Percentiles rank a stretch among this genome's conserved stretches.
Evolutionary conservation across 2,888 invertebrate species (phyloP).

Genomic region (Oeneis ivallda): DNA sequence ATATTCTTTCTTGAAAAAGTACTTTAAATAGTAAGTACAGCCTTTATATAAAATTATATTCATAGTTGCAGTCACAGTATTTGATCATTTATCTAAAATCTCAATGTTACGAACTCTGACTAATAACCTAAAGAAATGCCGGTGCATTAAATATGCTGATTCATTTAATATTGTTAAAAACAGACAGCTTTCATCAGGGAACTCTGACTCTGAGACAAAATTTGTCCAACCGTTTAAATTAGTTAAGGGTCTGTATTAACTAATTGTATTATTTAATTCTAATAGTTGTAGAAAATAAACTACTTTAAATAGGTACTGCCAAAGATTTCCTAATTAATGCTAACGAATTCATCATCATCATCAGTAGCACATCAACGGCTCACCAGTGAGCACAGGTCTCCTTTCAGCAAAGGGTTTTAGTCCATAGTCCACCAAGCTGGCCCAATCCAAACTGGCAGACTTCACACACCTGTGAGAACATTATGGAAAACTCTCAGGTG

Average conservation of each 20-base stretch:
- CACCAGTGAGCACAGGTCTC: no score
- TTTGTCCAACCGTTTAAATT: slow-evolving; percentile 50
- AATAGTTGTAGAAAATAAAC: background rate
- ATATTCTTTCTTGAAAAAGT: slow-evolving; percentile 1
- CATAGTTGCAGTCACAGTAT: slow-evolving; percentile 29
- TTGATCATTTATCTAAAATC: slow-evolving; percentile 35
- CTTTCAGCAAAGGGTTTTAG: no score
- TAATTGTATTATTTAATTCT: background rate
- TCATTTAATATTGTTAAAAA: slow-evolving; percentile 66
- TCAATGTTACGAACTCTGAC: slow-evolving; percentile 72
- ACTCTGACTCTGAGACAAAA: slow-evolving; percentile 48
- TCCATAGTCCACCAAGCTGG: no score
- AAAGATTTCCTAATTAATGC: no score
- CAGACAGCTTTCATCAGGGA: slow-evolving; percentile 52
- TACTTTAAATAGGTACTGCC: no score
- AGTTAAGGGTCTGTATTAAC: slow-evolving; percentile 68
- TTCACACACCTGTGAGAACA: no score
- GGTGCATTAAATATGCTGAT: slow-evolving; percentile 68
- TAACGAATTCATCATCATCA: no score
- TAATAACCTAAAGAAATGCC: slow-evolving; percentile 73
- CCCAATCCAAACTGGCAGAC: no score
- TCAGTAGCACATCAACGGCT: no score
- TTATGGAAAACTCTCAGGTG: no score
- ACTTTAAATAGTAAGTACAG: slow-evolving; percentile 47
- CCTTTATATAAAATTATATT: slow-evolving; percentile 22